Evolutionary conservation across 2,888 invertebrate genomes (phyloP), one percentile per base, ranked within the genome.

Genomic region (Dichetophora obliterata): DNA sequence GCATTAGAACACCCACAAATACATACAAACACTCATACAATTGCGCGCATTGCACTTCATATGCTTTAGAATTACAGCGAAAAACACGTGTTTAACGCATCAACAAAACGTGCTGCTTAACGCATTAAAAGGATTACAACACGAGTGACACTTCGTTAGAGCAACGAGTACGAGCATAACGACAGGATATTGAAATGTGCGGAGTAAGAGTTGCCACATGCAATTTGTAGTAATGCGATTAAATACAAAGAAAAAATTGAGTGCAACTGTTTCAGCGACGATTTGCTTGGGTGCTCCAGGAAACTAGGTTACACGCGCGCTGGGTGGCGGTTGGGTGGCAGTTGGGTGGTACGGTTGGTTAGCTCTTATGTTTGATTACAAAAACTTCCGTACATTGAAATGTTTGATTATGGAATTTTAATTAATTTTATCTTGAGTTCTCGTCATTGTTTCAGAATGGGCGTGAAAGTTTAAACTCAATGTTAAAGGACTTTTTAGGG

Each of bases 51-150:
- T 71, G 71, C 71, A 71, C 71, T 71, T 59, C 34, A 50, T 52
- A 52, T 34, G 31, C 59, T 65, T 31, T n/a, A 19, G 63, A 9
- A n/a, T 65, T 50, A 63, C 48, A 63, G 61, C 70, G 27, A 43
- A 82, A 85, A 85, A 85, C 86, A 86, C 85, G 85, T 85, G 86
- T 85, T 85, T 82, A 84, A 85, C 85, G 85, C 83, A 83, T 85
- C 84, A 85, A 80, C 83, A 80, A 83, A 86, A 85, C 86, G 85
- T 86, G 85, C 85, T 85, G 83, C 82, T 85, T 83, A 85, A 84
- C 86, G 84, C 83, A 83, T 85, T 86, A 85, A 86, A 86, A 85
- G 87, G 87, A 86, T 85, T 86, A 85, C 80, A 81, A 78, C 31
- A 65, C 73, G 61, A 73, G 72, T 43, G 72, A 48, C 72, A 73